These are phyloP conservation scores for Acinonyx jubatus DNA, from an alignment of 2,113 vertebrate genomes.

Conservation along the genomic window DNA sequence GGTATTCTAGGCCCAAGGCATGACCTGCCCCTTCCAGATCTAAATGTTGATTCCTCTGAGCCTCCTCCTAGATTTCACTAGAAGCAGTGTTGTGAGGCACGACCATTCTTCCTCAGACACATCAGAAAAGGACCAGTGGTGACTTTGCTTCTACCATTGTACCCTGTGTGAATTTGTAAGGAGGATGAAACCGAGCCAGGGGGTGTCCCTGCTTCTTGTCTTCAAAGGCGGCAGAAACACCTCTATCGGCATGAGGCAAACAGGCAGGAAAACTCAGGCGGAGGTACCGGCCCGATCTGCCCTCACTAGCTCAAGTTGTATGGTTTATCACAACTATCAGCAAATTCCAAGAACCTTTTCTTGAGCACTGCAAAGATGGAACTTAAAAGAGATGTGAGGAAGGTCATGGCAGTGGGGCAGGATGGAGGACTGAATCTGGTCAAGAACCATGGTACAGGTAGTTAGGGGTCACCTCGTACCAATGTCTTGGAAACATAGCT, in stretches of 20 bases:
- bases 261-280: neutral
- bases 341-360: constrained; percentile 57
- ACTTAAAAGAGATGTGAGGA: constrained; percentile 44
- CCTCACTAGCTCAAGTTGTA: constrained; percentile 33
- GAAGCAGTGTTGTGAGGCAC: constrained; percentile 26
- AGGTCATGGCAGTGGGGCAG: constrained; percentile 44
- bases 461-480: constrained; percentile 39
- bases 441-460: constrained; percentile 58
- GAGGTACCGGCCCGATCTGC: neutral
- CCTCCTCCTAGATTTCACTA: constrained; percentile 32
- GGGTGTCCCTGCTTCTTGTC: constrained; percentile 55
- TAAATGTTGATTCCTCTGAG: constrained; percentile 18
- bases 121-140: constrained; percentile 29
- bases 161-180: constrained; percentile 38
- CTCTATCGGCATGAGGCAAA: constrained; percentile 44
- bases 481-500: constrained; percentile 54
- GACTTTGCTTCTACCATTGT: constrained; percentile 29
- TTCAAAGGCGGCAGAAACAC: constrained; percentile 53
- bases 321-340: constrained; percentile 19
- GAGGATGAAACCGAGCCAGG: constrained; percentile 4
- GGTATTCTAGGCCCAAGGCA: constrained; percentile 46
- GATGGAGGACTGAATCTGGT: constrained; percentile 53
- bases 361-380: constrained; percentile 58
- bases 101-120: constrained; percentile 40
- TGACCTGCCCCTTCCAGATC: constrained; percentile 53